Base-by-base conservation (phyloP, 2,113 vertebrate species). In the Heterocephalus glaber region DNA sequence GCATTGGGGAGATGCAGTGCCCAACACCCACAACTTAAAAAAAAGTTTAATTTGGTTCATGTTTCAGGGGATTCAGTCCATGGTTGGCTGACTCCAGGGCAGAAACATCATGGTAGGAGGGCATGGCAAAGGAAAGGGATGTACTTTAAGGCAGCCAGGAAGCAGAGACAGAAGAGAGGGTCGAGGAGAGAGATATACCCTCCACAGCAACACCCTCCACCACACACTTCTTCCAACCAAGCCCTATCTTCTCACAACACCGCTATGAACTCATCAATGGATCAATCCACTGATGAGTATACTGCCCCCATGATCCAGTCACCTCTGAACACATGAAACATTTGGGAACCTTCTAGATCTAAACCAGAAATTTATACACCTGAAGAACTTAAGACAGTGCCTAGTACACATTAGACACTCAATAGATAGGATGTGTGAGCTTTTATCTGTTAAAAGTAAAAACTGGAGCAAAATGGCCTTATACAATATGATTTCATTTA, bases 401-500 rank as follows among this genome's bases (percentile, higher is more conserved):
- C 28, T 52, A 1, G 28, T 38, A 30, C 24, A 14, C 6, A 5
- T 49, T 74, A 86, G 61, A n/a, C 41, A 56, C 49, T 76, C 61
- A 41, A 5, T 19, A 89, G 4, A 65, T 26, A 90, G 12, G 26
- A 28, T 20, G 7, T 44, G 10, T 30, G 63, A 94, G 77, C 4
- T 89, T 86, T 68, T 44, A 49, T 16, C 85, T 91, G 3, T 84
- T 87, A 77, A 86, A 87, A 90, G 44, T 33, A 56, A 77, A 94
- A n/a, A 65, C 24, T 52, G 52, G 16, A 83, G 4, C 20, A 70
- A 85, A 94, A 41, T 0, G 28, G 16, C 38, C 61, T 79, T 47
- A 82, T 20, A 30, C 79, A 79, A 94, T 52, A 70, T 70, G 3
- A 66, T 24, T 90, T 92, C 38, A 92, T 63, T 81, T 54, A 87